phyloP scores from a whole-genome alignment of 2,113 vertebrate species.

The Deroptyus accipitrinus region DNA sequence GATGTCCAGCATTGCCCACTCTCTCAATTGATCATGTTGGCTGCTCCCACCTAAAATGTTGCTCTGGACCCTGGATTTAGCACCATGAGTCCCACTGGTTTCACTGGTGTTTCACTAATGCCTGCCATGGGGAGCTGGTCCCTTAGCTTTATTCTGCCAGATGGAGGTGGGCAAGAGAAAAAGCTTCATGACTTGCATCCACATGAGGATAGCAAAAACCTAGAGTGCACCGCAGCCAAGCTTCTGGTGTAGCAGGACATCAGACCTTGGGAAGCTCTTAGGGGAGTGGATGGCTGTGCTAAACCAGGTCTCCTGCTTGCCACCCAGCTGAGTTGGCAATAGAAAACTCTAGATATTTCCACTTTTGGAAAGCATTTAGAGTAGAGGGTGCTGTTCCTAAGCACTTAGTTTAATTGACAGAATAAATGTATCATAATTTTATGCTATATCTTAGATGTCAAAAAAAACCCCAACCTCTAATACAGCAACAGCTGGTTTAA shows the following conservation, averaged over 20 bases:
- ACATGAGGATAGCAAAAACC: background rate
- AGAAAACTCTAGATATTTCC: background rate
- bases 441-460: background rate
- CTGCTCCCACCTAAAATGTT: background rate
- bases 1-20: conserved; percentile 17
- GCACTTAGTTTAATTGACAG: background rate
- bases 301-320: background rate
- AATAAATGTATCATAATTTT: background rate
- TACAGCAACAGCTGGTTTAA: background rate
- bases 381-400: background rate
- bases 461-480: background rate
- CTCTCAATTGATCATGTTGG: conserved; percentile 8
- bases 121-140: background rate
- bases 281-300: background rate
- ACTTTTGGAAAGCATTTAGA: background rate
- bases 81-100: background rate
- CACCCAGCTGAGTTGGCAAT: background rate
- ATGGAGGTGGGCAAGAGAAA: background rate
- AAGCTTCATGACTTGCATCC: background rate
- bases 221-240: background rate
- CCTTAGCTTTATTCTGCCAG: background rate
- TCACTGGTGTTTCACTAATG: background rate
- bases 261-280: background rate
- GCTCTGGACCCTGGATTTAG: background rate
- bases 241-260: background rate